A percentile compares a stretch with the other conserved stretches of the same genome.
phyloP scores from a whole-genome alignment of 2,888 invertebrate genomes.

The Galerucella nymphaeae region DNA sequence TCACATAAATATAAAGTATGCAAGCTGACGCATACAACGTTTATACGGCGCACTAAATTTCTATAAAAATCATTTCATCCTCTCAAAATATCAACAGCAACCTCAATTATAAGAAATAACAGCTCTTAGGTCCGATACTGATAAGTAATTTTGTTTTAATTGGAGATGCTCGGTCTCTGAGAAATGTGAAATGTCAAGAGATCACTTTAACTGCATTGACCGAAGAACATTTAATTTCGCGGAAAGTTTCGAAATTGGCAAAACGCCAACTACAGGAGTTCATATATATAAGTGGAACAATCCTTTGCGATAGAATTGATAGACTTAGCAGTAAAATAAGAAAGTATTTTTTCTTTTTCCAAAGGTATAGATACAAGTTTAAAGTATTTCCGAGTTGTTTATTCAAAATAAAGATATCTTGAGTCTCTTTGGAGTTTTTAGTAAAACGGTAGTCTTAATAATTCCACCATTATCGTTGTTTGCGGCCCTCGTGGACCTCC shows the following conservation, averaged over 20 bases:
- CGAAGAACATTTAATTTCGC: conserved; percentile 36
- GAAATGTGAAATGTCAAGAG: conserved; percentile 42
- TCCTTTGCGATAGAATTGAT: conserved; percentile 26
- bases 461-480: no score
- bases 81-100: no score
- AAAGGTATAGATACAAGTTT: background rate
- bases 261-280: conserved; percentile 32
- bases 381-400: background rate
- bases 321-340: conserved; percentile 7
- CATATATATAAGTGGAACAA: conserved; percentile 34
- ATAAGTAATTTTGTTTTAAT: conserved; percentile 49
- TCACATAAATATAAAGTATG: no score
- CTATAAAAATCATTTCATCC: no score
- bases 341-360: conserved; percentile 9
- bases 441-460: no score
- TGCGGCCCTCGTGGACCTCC: no score
- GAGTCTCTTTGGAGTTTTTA: background rate
- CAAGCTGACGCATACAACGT: no score
- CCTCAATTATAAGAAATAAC: conserved; percentile 46
- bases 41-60: no score
- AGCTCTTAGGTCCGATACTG: conserved; percentile 41
- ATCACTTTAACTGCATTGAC: conserved; percentile 36
- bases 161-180: conserved; percentile 38
- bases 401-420: background rate
- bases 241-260: conserved; percentile 32